Percentiles rank a stretch among this genome's conserved stretches.
Conservation (phyloP, 2,797 vertebrate species). For the Enteromius argenteus region DNA sequence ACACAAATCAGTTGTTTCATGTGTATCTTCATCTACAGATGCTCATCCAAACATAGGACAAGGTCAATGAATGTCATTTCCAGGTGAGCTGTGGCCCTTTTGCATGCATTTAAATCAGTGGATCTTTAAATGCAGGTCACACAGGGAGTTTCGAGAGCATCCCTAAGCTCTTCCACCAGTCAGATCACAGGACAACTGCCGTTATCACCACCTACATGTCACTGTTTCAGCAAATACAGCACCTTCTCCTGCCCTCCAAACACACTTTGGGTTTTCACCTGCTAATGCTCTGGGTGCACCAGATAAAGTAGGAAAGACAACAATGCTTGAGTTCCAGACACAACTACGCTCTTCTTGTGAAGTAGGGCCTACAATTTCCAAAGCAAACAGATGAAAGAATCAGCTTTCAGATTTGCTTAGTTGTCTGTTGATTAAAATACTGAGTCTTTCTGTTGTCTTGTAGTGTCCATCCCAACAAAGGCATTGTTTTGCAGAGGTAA, state of each 20-base stretch:
- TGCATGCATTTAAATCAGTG: slow-evolving; percentile 70
- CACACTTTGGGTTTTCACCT: slow-evolving; percentile 3
- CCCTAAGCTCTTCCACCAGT: not conserved
- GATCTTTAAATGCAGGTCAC: not conserved
- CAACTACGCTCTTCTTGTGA: not conserved
- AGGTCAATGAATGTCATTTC: slow-evolving; percentile 48
- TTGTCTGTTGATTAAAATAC: not conserved
- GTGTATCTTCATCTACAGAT: not conserved
- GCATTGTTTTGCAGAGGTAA: not conserved
- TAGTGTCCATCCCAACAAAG: not conserved
- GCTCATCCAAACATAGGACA: not conserved
- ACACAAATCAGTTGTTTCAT: not conserved
- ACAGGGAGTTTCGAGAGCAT: not conserved
- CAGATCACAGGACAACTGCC: not conserved
- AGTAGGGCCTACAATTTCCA: not conserved
- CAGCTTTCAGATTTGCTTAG: not conserved
- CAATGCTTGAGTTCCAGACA: not conserved
- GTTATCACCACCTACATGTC: slow-evolving; percentile 5
- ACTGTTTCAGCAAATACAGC: slow-evolving; percentile 13
- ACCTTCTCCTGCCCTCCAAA: not conserved
- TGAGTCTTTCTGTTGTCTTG: not conserved
- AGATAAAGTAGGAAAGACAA: not conserved
- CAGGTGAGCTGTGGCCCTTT: slow-evolving; percentile 66
- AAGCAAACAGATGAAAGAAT: not conserved
- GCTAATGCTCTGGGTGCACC: not conserved